phyloP scores from a whole-genome alignment of 64 coral and sea anemone genomes.

The Hydrozoanthus tunicans region DNA sequence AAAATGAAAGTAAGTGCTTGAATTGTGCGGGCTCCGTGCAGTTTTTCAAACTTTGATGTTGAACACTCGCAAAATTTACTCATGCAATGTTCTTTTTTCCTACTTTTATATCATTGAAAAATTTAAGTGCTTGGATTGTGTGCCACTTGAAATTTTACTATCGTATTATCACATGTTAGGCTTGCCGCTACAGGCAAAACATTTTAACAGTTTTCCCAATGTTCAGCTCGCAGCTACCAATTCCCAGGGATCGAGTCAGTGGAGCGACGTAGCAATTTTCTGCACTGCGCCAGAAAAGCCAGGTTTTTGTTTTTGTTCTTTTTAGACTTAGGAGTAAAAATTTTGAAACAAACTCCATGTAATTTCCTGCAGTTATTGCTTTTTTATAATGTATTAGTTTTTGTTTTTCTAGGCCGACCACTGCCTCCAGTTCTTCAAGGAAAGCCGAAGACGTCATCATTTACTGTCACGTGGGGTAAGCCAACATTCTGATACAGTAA shows the following conservation, averaged over 20 bases:
- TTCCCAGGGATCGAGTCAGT: constrained; percentile 78
- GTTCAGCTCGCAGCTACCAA: constrained; percentile 76
- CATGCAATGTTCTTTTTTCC: too few species aligned
- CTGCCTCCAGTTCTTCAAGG: constrained; percentile 48
- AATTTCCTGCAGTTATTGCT: neutral
- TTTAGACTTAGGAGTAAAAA: too few species aligned
- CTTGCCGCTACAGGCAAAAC: neutral
- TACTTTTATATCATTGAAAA: neutral
- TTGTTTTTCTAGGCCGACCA: constrained; percentile 48
- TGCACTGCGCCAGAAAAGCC: constrained; percentile 78
- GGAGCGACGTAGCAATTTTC: constrained; percentile 81
- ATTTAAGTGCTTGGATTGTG: neutral
- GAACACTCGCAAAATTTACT: too few species aligned
- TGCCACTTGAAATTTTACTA: neutral
- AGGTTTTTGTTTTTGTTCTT: constrained; percentile 39
- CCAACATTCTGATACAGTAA: too few species aligned
- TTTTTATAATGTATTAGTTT: neutral
- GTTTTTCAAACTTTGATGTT: too few species aligned
- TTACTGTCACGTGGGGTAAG: constrained; percentile 71
- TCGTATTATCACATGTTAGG: neutral
- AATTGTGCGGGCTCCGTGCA: too few species aligned
- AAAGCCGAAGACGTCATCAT: constrained; percentile 64
- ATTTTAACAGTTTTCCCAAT: neutral
- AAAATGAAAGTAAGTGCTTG: too few species aligned
- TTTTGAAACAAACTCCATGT: neutral